A percentile compares a stretch with the other conserved stretches of the same genome.
phyloP scores from a whole-genome alignment of 1,140 invertebrate species.

The Delia radicum region DNA sequence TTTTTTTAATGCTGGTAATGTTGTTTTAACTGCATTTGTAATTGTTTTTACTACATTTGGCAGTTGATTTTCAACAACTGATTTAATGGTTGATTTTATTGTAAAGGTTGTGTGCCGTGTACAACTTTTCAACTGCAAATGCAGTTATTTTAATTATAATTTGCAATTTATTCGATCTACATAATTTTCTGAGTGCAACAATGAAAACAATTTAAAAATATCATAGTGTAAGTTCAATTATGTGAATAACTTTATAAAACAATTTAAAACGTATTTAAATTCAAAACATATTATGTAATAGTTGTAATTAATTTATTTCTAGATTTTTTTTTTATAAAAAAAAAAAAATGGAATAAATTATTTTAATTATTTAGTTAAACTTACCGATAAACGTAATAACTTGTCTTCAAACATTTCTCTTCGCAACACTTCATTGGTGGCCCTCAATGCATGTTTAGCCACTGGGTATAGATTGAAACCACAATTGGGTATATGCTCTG shows the following conservation, averaged over 20 bases:
- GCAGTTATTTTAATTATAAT: neutral
- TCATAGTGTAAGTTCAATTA: neutral
- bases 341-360: neutral
- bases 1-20: too few species aligned
- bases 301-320: neutral
- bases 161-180: neutral
- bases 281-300: too few species aligned
- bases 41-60: too few species aligned
- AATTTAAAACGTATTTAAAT: too few species aligned
- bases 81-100: too few species aligned
- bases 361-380: neutral
- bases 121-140: too few species aligned
- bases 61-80: too few species aligned
- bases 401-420: constrained; percentile 65
- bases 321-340: neutral
- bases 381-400: constrained; percentile 34
- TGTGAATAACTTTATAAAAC: too few species aligned
- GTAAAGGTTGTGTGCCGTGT: too few species aligned
- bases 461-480: constrained; percentile 61
- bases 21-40: too few species aligned
- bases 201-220: neutral
- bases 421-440: constrained; percentile 63
- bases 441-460: constrained; percentile 69
- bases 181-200: neutral
- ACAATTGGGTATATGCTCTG: constrained; percentile 49